These are phyloP conservation scores for Micronycteris hirsuta DNA, from an alignment of 2,113 vertebrate species.

Conservation along the genomic window DNA sequence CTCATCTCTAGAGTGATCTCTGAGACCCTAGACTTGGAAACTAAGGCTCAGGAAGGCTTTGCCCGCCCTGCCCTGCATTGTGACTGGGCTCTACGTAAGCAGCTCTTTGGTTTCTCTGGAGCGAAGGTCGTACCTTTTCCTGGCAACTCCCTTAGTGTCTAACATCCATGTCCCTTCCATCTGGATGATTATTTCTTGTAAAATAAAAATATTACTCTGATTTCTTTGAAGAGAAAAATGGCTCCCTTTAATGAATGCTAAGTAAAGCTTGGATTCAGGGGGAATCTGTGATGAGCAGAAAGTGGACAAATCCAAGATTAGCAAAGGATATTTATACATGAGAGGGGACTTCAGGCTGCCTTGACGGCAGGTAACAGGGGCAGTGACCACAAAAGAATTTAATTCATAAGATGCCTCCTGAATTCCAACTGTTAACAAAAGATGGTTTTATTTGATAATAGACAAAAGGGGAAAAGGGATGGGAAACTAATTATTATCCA, in stretches of 20 bases:
- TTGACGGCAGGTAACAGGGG: background rate
- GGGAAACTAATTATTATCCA: background rate
- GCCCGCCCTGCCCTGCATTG: rapidly evolving
- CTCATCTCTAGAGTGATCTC: background rate
- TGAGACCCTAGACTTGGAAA: background rate
- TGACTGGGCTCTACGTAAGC: background rate
- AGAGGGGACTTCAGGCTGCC: background rate
- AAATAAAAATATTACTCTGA: conserved; percentile 10
- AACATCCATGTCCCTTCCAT: background rate
- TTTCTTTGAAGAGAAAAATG: background rate
- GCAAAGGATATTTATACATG: background rate
- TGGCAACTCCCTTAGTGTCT: background rate
- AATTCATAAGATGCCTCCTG: background rate
- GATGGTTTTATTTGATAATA: background rate
- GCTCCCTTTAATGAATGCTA: background rate
- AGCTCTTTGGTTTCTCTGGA: background rate
- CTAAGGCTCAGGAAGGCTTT: background rate
- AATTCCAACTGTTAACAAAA: background rate
- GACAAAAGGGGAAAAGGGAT: background rate
- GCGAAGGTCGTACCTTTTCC: background rate
- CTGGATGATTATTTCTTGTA: background rate
- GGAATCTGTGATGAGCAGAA: background rate
- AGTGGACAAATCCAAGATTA: background rate
- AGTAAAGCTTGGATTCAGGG: background rate
- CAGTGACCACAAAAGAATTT: background rate